These are phyloP conservation scores for Yponomeuta sedellus DNA, from an alignment of 2,888 invertebrate species.

Conservation along the genomic window DNA sequence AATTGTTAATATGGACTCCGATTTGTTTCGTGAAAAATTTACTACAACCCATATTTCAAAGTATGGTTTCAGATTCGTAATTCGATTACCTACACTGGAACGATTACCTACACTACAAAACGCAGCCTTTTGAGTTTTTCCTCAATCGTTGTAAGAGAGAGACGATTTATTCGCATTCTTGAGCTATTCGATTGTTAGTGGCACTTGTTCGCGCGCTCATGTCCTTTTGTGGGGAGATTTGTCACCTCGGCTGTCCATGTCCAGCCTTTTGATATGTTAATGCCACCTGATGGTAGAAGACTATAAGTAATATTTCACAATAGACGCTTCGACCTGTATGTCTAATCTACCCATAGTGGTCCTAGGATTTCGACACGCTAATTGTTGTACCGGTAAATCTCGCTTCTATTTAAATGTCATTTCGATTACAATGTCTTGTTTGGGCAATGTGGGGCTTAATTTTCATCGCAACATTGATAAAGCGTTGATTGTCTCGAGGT, in stretches of 20 bases:
- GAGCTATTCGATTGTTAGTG: conserved; percentile 18
- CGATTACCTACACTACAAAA: no score
- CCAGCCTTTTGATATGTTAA: background rate
- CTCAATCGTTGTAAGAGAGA: no score
- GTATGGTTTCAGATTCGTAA: no score
- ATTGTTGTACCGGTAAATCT: background rate
- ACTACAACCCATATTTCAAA: no score
- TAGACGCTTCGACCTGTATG: background rate
- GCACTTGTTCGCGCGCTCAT: conserved; percentile 24
- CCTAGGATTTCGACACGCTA: background rate
- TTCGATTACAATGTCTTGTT: background rate
- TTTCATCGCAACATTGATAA: background rate
- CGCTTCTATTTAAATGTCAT: background rate
- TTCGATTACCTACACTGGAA: no score
- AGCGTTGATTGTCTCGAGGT: conserved; percentile 1
- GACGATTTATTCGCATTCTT: conserved; percentile 30
- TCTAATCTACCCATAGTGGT: background rate
- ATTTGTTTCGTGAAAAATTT: no score
- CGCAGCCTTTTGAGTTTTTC: no score
- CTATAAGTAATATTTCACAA: background rate
- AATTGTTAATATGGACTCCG: no score
- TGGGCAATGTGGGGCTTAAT: background rate
- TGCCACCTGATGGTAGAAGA: background rate
- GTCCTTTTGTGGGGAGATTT: conserved; percentile 37
- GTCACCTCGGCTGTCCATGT: conserved; percentile 20